Percentiles rank a stretch among this genome's conserved stretches.
Evolutionary conservation across 1,140 invertebrate genomes (phyloP).

Genomic region (Adelges cooleyi): DNA sequence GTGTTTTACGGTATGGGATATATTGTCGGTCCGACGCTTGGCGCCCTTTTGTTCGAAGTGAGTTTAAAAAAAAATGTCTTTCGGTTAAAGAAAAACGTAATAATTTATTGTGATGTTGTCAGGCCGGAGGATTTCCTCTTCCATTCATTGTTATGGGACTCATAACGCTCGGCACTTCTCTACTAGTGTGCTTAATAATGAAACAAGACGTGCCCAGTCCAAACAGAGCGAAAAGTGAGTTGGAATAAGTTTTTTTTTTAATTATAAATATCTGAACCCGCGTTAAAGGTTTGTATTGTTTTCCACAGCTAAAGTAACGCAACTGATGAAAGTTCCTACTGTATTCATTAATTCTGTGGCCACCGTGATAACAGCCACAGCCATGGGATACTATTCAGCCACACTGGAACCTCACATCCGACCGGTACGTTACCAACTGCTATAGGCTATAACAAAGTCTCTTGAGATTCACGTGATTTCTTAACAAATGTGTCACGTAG

Average conservation of each 20-base stretch:
- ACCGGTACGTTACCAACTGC: constrained; percentile 36
- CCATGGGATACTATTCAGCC: constrained; percentile 43
- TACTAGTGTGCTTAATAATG: constrained; percentile 13
- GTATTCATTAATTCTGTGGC: constrained; percentile 38
- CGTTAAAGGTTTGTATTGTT: background rate
- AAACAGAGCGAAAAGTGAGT: constrained; percentile 1
- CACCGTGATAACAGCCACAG: constrained; percentile 38
- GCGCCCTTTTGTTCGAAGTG: constrained; percentile 42
- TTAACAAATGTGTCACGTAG: no score
- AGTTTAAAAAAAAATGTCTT: constrained; percentile 28
- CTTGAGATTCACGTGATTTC: no score
- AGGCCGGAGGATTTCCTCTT: constrained; percentile 46
- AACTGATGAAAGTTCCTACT: constrained; percentile 37
- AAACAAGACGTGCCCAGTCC: constrained; percentile 23
- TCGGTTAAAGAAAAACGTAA: no score
- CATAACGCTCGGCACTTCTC: constrained; percentile 31
- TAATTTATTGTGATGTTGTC: constrained; percentile 17
- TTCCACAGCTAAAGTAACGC: constrained; percentile 34
- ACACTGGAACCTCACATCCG: constrained; percentile 45
- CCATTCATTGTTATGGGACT: constrained; percentile 49
- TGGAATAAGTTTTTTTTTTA: background rate
- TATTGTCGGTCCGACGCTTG: constrained; percentile 46
- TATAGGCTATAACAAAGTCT: no score
- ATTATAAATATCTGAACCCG: background rate
- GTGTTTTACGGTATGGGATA: constrained; percentile 51